Evolutionary conservation across 2,888 invertebrate genomes (phyloP).

Genomic region (Folsomia manolachei): DNA sequence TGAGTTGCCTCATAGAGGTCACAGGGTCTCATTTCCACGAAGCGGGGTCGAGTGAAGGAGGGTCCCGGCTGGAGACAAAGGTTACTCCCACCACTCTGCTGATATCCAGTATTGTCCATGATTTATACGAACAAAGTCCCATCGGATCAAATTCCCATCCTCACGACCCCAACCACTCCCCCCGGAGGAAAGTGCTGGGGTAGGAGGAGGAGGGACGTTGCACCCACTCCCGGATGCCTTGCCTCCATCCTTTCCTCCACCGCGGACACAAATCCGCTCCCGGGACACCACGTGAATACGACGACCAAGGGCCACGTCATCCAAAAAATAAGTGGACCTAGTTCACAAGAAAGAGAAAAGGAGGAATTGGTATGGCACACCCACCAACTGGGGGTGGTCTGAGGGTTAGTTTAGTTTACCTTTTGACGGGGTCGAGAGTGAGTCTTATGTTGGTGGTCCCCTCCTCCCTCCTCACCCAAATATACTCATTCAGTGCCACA

Average conservation of each 20-base stretch:
- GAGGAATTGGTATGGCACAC: no score
- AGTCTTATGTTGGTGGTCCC: neutral
- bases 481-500: neutral
- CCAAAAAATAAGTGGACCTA: constrained; percentile 23
- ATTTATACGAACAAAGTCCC: constrained; percentile 36
- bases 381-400: neutral
- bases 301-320: constrained; percentile 6
- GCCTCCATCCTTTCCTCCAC: constrained; percentile 23
- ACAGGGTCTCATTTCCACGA: constrained; percentile 24
- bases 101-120: constrained; percentile 38
- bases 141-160: constrained; percentile 29
- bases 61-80: constrained; percentile 34
- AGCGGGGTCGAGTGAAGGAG: constrained; percentile 15
- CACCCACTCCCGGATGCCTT: constrained; percentile 33
- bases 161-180: no score
- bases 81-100: constrained; percentile 26
- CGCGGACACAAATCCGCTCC: constrained; percentile 33
- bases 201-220: no score
- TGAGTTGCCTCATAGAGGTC: constrained; percentile 28
- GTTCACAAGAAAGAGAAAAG: no score
- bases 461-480: neutral
- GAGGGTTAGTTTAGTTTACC: neutral
- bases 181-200: no score
- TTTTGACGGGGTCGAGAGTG: neutral
- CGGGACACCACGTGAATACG: constrained; percentile 26